A percentile compares a stretch with the other conserved stretches of the same genome.
phyloP scores from a whole-genome alignment of 2,797 vertebrate species.

The Esox lucius region DNA sequence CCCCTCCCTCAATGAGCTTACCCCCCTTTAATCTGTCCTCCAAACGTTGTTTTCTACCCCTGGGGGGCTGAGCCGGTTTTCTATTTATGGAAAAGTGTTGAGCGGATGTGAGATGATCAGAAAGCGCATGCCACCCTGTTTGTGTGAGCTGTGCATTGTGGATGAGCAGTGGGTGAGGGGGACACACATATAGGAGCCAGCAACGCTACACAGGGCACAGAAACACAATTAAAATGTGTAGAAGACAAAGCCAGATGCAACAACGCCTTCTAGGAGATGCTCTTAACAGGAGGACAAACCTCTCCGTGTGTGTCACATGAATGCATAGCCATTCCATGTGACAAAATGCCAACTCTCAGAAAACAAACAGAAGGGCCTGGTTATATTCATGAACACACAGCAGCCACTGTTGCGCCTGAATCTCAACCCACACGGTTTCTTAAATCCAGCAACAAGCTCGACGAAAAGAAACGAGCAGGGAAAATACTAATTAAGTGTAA shows the following conservation, averaged over 20 bases:
- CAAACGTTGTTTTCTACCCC: constrained; percentile 49
- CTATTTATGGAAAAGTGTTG: constrained; percentile 63
- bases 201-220: constrained; percentile 5
- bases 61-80: constrained; percentile 53
- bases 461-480: constrained; percentile 40
- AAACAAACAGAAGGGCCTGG: not conserved
- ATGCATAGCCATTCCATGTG: not conserved
- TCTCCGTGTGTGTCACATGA: not conserved
- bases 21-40: constrained; percentile 29
- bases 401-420: constrained; percentile 1
- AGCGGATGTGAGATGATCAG: constrained; percentile 70
- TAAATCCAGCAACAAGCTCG: constrained; percentile 7
- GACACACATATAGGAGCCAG: not conserved
- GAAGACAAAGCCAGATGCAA: constrained; percentile 10
- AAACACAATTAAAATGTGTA: constrained; percentile 19
- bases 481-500: constrained; percentile 54
- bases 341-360: not conserved
- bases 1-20: constrained; percentile 23
- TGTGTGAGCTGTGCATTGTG: constrained; percentile 20
- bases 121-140: constrained; percentile 55
- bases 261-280: constrained; percentile 1
- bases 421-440: constrained; percentile 12
- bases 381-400: not conserved
- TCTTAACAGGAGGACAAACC: constrained; percentile 3
- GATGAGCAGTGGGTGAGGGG: constrained; percentile 23